These are phyloP conservation scores for Hirtodrosophila confusa DNA, from an alignment of 2,888 invertebrate species.

Conservation along the genomic window DNA sequence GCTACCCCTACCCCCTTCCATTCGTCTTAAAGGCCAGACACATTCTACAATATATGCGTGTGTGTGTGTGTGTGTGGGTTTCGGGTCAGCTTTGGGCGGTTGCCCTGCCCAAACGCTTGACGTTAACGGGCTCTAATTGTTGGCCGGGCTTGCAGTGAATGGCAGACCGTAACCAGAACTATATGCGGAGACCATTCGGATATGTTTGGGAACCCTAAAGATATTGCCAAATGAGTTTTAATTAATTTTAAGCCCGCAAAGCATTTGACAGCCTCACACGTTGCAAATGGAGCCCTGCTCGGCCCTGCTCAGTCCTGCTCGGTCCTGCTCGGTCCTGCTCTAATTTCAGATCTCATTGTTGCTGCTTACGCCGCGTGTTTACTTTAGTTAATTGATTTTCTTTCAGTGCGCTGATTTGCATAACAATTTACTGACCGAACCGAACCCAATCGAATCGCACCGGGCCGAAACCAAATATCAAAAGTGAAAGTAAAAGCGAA, in stretches of 20 bases:
- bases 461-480: slow-evolving; percentile 20
- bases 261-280: slow-evolving; percentile 60
- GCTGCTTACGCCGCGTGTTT: slow-evolving; percentile 52
- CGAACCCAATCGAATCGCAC: slow-evolving; percentile 6
- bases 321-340: slow-evolving; percentile 12
- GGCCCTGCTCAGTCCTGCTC: slow-evolving; percentile 9
- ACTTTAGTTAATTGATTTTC: slow-evolving; percentile 76
- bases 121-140: slow-evolving; percentile 67
- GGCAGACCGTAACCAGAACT: slow-evolving; percentile 37
- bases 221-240: slow-evolving; percentile 68
- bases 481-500: slow-evolving; percentile 41
- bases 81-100: slow-evolving; percentile 42
- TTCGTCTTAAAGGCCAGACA: slow-evolving; percentile 24
- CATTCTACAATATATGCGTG: slow-evolving; percentile 27
- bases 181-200: slow-evolving; percentile 13
- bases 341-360: slow-evolving; percentile 56
- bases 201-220: slow-evolving; percentile 46
- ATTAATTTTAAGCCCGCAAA: slow-evolving; percentile 64
- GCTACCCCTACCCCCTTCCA: not conserved
- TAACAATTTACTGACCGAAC: slow-evolving; percentile 55
- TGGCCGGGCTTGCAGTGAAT: slow-evolving; percentile 36
- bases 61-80: slow-evolving; percentile 29
- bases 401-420: slow-evolving; percentile 74
- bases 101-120: slow-evolving; percentile 23
- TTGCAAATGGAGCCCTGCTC: slow-evolving; percentile 24